Evolutionary conservation across 2,888 invertebrate genomes (phyloP).

Genomic region (Tanypteryx hageni): DNA sequence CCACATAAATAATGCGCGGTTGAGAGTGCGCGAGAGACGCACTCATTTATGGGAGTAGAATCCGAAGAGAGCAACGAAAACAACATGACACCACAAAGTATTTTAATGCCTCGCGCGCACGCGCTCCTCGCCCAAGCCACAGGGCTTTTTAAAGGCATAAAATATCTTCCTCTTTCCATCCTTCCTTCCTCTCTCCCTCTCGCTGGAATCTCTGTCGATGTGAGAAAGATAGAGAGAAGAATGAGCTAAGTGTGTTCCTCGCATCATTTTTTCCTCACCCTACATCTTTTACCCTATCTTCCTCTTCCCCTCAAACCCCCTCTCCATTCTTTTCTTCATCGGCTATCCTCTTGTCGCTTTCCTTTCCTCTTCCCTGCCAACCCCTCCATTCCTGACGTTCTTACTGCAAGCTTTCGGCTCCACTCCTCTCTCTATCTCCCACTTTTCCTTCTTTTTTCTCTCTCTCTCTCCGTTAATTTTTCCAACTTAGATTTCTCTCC

Average conservation of each 20-base stretch:
- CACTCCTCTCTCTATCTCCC: background rate
- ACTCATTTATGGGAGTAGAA: background rate
- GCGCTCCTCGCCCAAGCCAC: background rate
- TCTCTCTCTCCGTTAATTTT: background rate
- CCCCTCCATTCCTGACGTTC: background rate
- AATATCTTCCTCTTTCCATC: background rate
- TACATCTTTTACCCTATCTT: background rate
- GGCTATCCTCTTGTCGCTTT: background rate
- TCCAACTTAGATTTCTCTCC: no score
- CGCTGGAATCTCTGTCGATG: background rate
- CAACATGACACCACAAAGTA: background rate
- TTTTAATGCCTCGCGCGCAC: background rate
- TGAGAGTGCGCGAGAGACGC: background rate
- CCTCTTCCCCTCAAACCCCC: background rate
- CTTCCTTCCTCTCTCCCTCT: background rate
- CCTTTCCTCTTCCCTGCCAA: background rate
- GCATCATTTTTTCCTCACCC: no score
- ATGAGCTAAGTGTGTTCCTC: no score
- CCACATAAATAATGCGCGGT: background rate
- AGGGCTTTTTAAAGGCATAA: constrained; percentile 1
- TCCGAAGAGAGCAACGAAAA: background rate
- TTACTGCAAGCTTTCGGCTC: background rate
- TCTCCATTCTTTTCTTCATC: background rate
- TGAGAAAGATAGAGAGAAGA: no score
- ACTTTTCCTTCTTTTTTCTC: background rate